A percentile compares a stretch with the other conserved stretches of the same genome.
Evolutionary conservation across 2,888 invertebrate species (phyloP).

Genomic region (Shargacucullia verbasci): DNA sequence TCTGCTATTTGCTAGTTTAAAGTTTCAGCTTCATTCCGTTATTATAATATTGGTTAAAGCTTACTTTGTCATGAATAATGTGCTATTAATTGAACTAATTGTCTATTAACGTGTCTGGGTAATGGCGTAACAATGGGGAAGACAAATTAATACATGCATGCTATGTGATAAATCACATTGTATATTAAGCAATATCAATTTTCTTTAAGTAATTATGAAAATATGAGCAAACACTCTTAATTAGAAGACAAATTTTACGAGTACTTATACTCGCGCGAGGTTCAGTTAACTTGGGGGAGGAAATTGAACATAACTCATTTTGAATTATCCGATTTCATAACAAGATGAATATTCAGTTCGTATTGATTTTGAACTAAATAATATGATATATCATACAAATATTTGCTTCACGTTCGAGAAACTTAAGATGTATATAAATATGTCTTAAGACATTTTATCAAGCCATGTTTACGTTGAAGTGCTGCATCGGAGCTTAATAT

Average conservation of each 20-base stretch:
- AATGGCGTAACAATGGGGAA: slow-evolving; percentile 10
- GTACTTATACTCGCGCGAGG: slow-evolving; percentile 46
- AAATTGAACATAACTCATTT: slow-evolving; percentile 65
- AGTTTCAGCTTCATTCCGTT: slow-evolving; percentile 42
- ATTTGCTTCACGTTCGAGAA: slow-evolving; percentile 26
- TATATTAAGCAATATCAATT: slow-evolving; percentile 42
- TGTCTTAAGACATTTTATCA: slow-evolving; percentile 10
- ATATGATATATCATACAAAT: slow-evolving; percentile 32
- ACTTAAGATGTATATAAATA: slow-evolving; percentile 4
- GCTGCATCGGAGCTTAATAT: slow-evolving; percentile 7
- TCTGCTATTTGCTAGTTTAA: slow-evolving; percentile 42
- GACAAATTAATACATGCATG: slow-evolving; percentile 48
- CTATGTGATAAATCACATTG: slow-evolving; percentile 53
- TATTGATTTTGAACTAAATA: slow-evolving; percentile 48
- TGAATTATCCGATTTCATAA: slow-evolving; percentile 56
- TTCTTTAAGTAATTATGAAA: slow-evolving; percentile 61
- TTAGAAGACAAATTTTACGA: slow-evolving; percentile 62
- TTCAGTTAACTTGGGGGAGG: slow-evolving; percentile 49
- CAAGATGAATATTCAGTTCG: slow-evolving; percentile 52
- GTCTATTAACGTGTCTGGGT: slow-evolving; percentile 4
- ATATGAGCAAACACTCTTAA: slow-evolving; percentile 61
- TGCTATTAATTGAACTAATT: slow-evolving; percentile 17
- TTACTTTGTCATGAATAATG: slow-evolving; percentile 4
- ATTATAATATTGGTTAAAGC: slow-evolving; percentile 24
- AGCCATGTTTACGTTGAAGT: slow-evolving; percentile 27